These are phyloP conservation scores for Hycleus phaleratus DNA, from an alignment of 1,140 invertebrate genomes.

Conservation along the genomic window DNA sequence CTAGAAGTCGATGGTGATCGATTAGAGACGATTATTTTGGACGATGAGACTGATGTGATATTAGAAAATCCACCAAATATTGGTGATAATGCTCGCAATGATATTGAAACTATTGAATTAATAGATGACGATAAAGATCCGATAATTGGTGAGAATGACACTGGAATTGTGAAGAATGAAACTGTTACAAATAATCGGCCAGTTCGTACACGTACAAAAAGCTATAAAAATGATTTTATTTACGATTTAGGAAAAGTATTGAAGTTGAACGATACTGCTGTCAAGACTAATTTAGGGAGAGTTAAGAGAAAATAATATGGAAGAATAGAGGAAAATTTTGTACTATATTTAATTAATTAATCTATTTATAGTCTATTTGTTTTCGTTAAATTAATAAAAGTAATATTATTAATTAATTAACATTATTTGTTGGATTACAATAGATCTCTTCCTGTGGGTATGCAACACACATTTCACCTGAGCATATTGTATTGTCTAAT, in stretches of 20 bases:
- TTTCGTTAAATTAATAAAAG: too few species aligned
- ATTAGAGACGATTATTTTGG: constrained; percentile 7
- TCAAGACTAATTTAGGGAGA: background rate
- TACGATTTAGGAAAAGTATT: constrained; percentile 48
- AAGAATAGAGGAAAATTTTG: too few species aligned
- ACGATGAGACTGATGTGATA: constrained; percentile 1
- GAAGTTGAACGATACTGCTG: constrained; percentile 9
- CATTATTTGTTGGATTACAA: too few species aligned
- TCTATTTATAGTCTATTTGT: too few species aligned
- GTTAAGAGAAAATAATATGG: background rate
- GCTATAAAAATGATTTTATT: constrained; percentile 58
- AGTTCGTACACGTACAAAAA: constrained; percentile 46
- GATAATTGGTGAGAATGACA: background rate
- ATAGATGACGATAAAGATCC: background rate
- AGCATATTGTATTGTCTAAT: too few species aligned
- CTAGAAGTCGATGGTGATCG: background rate
- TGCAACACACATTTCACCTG: too few species aligned
- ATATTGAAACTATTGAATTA: background rate
- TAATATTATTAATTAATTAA: too few species aligned
- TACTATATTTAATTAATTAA: too few species aligned
- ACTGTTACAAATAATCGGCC: constrained; percentile 40
- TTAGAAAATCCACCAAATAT: too few species aligned
- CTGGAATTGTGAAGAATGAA: background rate
- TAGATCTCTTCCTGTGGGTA: too few species aligned
- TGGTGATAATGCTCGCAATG: background rate